These are phyloP conservation scores for Archilochus colubris DNA, from an alignment of 2,113 vertebrate species.

Conservation along the genomic window DNA sequence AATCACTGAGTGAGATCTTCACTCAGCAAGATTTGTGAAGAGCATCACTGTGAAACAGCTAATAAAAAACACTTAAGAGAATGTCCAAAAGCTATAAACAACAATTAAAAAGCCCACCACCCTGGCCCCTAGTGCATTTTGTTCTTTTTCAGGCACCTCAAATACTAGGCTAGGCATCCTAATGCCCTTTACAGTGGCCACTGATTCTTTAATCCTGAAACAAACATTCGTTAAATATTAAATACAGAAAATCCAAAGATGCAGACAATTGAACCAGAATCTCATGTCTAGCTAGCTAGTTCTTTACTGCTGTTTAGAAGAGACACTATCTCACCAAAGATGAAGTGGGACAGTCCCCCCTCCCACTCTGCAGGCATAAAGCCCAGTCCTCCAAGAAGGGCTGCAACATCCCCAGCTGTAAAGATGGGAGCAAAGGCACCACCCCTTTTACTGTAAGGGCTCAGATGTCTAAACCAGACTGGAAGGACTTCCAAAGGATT, in stretches of 20 bases:
- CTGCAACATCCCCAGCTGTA: neutral
- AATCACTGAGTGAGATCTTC: neutral
- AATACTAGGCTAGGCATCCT: neutral
- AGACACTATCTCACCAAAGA: neutral
- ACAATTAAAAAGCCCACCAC: accelerated
- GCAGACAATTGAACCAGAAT: neutral
- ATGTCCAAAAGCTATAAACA: neutral
- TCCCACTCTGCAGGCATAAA: neutral
- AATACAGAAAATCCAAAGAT: neutral
- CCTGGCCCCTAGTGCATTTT: neutral
- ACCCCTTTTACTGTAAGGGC: neutral
- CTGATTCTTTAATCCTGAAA: neutral
- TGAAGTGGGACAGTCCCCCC: neutral
- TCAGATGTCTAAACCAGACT: neutral
- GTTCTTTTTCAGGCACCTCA: neutral
- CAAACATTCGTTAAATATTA: neutral
- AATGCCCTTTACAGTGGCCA: neutral
- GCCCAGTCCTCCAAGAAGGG: neutral
- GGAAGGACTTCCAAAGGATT: neutral
- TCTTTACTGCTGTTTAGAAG: neutral
- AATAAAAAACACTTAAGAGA: neutral
- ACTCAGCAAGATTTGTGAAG: neutral
- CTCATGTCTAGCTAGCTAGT: neutral
- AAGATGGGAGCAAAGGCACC: neutral
- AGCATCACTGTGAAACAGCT: neutral